Base-by-base conservation (phyloP, 2,113 vertebrate genomes). In the Bos indicus region DNA sequence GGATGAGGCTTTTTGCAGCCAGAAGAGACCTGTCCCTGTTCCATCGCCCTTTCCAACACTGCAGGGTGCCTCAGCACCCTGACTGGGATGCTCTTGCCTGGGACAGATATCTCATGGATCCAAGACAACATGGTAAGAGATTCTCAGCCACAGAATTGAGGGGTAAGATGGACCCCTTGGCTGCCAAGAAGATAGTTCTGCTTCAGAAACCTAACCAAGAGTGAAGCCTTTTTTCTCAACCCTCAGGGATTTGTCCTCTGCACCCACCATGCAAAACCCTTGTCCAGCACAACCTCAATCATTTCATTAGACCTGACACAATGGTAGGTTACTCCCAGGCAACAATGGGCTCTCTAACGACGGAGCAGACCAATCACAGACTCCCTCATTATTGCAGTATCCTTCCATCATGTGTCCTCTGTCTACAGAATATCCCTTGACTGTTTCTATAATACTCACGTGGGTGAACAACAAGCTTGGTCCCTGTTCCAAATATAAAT, bases 401-500 rank as follows among this genome's bases (percentile, higher is more conserved):
- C 60, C 56, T 95, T 87, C 51, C 81, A 5, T 17, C 59, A 25
- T 25, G 6, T 60, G 36, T 9, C 46, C 56, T 51, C 78, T 94
- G 46, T 52, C 80, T 77, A 57, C n/a, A 60, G 59, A 40, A 33
- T 5, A 62, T 82, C 51, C 71, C 80, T 56, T 33, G 56, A 28
- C 3, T 19, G 6, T 86, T 80, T 95, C 86, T n/a, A 1, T 14
- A 33, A 46, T 46, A 97, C 98, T 98, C 59, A 98, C 97, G n/a
- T 0, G 96, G 96, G 80, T 87, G 89, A 84, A 98, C 93, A 59
- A 88, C 0, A 8, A 97, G 95, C 8, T 57, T 77, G 52, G 96
- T 97, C 52, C 96, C 97, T 81, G 28, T 96, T 93, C 97, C 98
- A 96, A 98, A 97, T 0, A 5, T 85, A 90, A 57, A 43, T 25